A percentile compares a stretch with the other conserved stretches of the same genome.
phyloP scores from a whole-genome alignment of 2,888 invertebrate species.

The Lepidochrysops patricia region DNA sequence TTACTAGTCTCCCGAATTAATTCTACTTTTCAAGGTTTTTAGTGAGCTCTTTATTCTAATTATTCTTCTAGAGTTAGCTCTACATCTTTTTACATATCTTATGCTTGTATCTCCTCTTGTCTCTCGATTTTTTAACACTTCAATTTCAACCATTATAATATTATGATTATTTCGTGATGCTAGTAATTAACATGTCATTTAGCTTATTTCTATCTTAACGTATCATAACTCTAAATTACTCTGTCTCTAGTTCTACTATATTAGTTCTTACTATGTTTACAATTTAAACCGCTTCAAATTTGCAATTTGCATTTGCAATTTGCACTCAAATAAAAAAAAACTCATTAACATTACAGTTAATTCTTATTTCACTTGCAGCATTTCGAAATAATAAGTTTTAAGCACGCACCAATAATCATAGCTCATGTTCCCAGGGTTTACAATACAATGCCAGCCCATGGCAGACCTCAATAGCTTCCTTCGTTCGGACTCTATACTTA shows the following conservation, averaged over 20 bases:
- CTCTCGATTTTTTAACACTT: too few relatives aligned
- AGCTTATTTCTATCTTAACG: too few relatives aligned
- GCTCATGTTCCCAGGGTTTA: slow-evolving; percentile 42
- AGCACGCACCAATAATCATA: slow-evolving; percentile 28
- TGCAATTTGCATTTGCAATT: background rate
- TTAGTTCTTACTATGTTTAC: background rate
- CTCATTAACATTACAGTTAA: slow-evolving; percentile 15
- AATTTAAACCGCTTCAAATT: background rate
- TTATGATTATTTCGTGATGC: too few relatives aligned
- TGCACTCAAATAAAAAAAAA: background rate
- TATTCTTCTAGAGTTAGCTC: background rate
- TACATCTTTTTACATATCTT: too few relatives aligned
- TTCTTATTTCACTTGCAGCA: slow-evolving; percentile 15
- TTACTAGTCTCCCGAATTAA: background rate
- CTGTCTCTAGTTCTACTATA: background rate
- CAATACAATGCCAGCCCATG: slow-evolving; percentile 36
- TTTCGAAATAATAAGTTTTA: slow-evolving; percentile 29
- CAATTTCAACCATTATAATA: too few relatives aligned
- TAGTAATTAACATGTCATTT: too few relatives aligned
- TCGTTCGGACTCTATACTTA: slow-evolving; percentile 20
- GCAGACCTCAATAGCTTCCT: slow-evolving; percentile 32
- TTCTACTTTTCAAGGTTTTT: background rate
- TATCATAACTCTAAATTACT: background rate
- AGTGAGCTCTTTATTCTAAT: background rate
- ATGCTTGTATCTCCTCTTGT: too few relatives aligned